Base-by-base conservation (phyloP, 2,888 invertebrate genomes). In the Sclerodermus sp. region DNA sequence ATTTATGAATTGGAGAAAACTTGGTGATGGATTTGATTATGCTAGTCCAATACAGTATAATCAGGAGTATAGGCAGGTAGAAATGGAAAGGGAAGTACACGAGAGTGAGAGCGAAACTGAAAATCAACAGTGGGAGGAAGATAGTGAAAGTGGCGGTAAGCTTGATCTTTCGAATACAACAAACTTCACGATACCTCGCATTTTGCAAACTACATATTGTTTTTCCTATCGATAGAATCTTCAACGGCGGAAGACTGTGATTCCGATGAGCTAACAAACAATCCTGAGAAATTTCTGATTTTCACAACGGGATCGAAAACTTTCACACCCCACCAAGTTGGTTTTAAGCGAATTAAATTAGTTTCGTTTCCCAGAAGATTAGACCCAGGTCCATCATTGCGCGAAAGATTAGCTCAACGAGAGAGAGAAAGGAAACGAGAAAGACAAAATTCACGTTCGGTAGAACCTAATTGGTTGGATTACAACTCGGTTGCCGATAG, bases 321-420 rank as follows among this genome's bases (percentile, higher is more conserved):
- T 0, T 92, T 89, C 68, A 90, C 90, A 0, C 92, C 92, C 0
- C 93, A 93, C 80, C 90, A 91, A 79, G 87, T 93, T 59, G 90
- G 89, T 32, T 87, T 90, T 61, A 90, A 90, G 69, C 82, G 87
- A 66, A 88, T 92, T 51, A 83, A 85, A 57, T 83, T 87, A 30
- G 82, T 89, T 1, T 82, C 81, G 51, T 89, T 89, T 69, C 88
- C 88, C 0, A 83, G 85, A 64, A 79, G 84, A 55, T 73, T 89
- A 40, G 86, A 87, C 66, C 87, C 86, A 0, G 89, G 89, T 0
- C 87, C 85, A 1, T 83, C 87, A 1, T 74, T 89, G 1, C 83
- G 83, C 57, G 88, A 89, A 67, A 79, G 89, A 57, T 78, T 88
- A 52, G 84, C 85, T 13, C 81, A 86, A 43, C 81, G 82, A 41